Evolutionary conservation across 2,797 vertebrate genomes (phyloP).

Genomic region (Typhlichthys eigenmanni): DNA sequence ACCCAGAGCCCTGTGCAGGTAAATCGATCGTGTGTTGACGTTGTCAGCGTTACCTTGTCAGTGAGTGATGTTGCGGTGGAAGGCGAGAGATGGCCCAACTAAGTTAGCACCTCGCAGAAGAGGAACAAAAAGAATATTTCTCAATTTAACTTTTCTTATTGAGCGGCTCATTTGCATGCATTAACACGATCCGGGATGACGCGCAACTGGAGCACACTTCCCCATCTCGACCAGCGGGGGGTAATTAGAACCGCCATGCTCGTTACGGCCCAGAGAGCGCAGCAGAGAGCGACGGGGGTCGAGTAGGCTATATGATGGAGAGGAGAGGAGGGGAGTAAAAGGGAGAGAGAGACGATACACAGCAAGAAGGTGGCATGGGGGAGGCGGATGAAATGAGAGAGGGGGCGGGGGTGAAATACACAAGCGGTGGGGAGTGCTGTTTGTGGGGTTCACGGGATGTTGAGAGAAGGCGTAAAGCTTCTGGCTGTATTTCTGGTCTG

Average conservation of each 20-base stretch:
- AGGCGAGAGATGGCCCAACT: conserved; percentile 52
- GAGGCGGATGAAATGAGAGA: background rate
- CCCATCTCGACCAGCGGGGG: conserved; percentile 27
- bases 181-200: conserved; percentile 47
- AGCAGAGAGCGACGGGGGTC: background rate
- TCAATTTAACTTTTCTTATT: conserved; percentile 19
- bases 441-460: conserved; percentile 34
- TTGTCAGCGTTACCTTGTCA: conserved; percentile 26
- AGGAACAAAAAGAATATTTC: conserved; percentile 11
- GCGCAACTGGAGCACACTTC: conserved; percentile 17
- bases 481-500: conserved; percentile 30
- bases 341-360: conserved; percentile 19
- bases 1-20: conserved; percentile 16
- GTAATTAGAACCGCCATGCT: conserved; percentile 35
- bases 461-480: conserved; percentile 21
- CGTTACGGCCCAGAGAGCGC: conserved; percentile 24
- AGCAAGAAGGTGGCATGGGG: conserved; percentile 8
- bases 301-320: conserved; percentile 13
- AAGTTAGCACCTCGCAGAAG: conserved; percentile 33
- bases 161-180: conserved; percentile 52
- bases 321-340: conserved; percentile 27
- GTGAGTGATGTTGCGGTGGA: conserved; percentile 16
- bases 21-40: conserved; percentile 24
- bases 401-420: conserved; percentile 29
- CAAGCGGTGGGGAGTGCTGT: conserved; percentile 31